These are phyloP conservation scores for Apostichopus parvimensis DNA, from an alignment of 35 echinoderm and acorn worm genomes.

Conservation along the genomic window DNA sequence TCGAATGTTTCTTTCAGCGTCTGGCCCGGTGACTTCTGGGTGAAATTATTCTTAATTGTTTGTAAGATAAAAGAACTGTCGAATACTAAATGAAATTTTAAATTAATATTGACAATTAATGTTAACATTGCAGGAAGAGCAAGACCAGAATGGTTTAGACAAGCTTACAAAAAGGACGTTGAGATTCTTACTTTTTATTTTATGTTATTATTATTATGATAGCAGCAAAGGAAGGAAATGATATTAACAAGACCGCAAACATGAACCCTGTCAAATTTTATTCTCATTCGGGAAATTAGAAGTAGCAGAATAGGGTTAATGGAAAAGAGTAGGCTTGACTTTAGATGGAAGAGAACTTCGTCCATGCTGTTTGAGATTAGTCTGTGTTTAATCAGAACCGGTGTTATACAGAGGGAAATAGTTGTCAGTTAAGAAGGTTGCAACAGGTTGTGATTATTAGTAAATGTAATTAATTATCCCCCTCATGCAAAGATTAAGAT, in stretches of 20 bases:
- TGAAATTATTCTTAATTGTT: too few species aligned
- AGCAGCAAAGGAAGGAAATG: not conserved
- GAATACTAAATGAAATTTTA: too few species aligned
- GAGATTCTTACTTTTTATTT: not conserved
- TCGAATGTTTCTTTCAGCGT: too few species aligned
- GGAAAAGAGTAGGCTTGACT: not conserved
- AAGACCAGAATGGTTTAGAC: not conserved
- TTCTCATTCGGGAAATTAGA: conserved; percentile 1
- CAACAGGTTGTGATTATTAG: not conserved
- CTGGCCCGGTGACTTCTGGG: too few species aligned
- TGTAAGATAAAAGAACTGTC: too few species aligned
- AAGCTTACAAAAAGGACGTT: not conserved
- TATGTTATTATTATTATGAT: not conserved
- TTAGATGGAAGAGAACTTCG: not conserved
- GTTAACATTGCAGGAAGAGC: not conserved
- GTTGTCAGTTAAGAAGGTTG: not conserved
- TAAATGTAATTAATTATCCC: not conserved
- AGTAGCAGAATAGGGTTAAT: conserved; percentile 20
- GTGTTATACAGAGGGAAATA: not conserved
- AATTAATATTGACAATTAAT: not conserved
- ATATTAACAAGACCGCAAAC: conserved; percentile 8
- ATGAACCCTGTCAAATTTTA: not conserved
- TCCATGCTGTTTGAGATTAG: not conserved
- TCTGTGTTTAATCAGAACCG: not conserved
- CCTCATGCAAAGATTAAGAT: not conserved